phyloP scores from a whole-genome alignment of 2,113 vertebrate species.

The Cricetomys ansorgei region DNA sequence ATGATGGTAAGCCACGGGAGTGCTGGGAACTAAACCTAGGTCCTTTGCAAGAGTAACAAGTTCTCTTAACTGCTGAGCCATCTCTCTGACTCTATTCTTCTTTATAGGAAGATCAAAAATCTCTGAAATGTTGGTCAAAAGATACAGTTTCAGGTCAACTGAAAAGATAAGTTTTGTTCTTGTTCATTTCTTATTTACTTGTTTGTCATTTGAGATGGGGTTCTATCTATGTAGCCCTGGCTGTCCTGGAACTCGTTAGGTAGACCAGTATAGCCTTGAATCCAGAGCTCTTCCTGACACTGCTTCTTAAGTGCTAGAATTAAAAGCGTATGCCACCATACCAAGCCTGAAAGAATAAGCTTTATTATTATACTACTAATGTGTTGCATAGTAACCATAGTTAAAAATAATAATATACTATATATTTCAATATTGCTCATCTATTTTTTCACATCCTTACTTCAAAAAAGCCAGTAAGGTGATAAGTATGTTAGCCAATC shows the following conservation, averaged over 20 bases:
- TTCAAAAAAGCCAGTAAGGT: background rate
- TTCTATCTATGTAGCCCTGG: background rate
- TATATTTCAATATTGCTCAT: background rate
- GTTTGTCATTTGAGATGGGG: background rate
- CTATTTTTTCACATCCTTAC: background rate
- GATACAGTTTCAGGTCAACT: background rate
- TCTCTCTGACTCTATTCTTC: background rate
- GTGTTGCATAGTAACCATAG: background rate
- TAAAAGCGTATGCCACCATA: background rate
- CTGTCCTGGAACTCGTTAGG: background rate
- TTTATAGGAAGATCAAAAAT: background rate
- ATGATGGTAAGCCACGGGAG: background rate
- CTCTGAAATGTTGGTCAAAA: background rate
- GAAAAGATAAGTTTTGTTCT: background rate
- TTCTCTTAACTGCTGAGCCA: background rate
- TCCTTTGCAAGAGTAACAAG: background rate
- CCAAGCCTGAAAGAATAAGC: background rate
- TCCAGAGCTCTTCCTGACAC: background rate
- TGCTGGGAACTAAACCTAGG: background rate
- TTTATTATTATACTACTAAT: background rate
- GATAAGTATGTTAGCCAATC: background rate
- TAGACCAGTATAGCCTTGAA: background rate
- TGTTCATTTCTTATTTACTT: background rate
- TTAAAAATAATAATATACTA: background rate
- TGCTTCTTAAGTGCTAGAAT: background rate